These are phyloP conservation scores for Oreochromis aureus DNA, from an alignment of 2,113 vertebrate genomes.

Conservation along the genomic window DNA sequence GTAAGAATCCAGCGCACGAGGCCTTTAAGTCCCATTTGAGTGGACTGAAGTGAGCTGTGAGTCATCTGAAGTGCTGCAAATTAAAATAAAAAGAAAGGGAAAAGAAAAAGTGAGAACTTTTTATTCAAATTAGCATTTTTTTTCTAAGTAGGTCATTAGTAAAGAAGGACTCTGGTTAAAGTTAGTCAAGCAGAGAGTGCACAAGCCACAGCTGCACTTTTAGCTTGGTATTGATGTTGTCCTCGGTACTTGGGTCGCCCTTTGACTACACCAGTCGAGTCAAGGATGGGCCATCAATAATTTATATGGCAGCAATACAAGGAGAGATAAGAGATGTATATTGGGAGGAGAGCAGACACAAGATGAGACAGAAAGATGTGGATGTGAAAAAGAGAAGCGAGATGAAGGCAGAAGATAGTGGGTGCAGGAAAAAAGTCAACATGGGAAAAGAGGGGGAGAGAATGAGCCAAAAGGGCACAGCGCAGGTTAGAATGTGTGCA, in stretches of 20 bases:
- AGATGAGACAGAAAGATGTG: background rate
- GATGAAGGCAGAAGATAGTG: background rate
- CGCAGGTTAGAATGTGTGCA: background rate
- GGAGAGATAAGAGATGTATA: constrained; percentile 31
- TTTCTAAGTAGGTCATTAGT: constrained; percentile 44
- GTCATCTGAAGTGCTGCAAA: background rate
- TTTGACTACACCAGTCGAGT: constrained; percentile 58
- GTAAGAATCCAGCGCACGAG: background rate
- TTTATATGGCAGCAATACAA: constrained; percentile 45
- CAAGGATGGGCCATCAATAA: constrained; percentile 61
- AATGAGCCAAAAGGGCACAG: background rate
- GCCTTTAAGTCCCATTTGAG: background rate
- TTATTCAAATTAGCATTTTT: background rate
- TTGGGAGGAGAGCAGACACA: background rate
- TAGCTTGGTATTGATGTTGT: constrained; percentile 58
- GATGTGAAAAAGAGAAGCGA: background rate
- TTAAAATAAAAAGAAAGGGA: background rate
- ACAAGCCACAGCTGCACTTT: constrained; percentile 19
- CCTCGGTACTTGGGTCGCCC: constrained; percentile 44
- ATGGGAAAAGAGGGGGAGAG: background rate
- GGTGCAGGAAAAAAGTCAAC: background rate
- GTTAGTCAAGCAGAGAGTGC: background rate
- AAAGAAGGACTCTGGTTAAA: constrained; percentile 16
- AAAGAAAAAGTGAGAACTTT: background rate
- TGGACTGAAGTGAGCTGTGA: background rate